Base-by-base conservation (phyloP, 1,140 invertebrate species). In the Carposina sasakii region DNA sequence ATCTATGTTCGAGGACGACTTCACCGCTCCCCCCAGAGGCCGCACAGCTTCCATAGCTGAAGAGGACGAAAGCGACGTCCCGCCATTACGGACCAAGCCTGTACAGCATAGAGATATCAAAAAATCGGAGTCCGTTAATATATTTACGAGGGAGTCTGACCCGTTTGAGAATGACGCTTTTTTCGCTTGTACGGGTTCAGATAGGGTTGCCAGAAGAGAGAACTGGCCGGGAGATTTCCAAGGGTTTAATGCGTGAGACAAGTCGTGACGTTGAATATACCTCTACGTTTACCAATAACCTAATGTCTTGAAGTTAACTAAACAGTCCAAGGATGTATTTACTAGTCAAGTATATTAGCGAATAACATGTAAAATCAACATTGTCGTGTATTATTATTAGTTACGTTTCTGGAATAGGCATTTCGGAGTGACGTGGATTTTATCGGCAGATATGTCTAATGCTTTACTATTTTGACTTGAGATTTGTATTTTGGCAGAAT, bases 151-250 rank as follows among this genome's bases (percentile, higher is more conserved):
- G 31, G 88, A 89, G 48, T 71, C 71, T 0, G 94, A 95, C 86
- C 94, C 94, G 3, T 96, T 96, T 72, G 92, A 93, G 54, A 92
- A 94, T 46, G 93, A 95, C 55, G 93, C 94, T 60, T 96, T 96
- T 76, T 94, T 94, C 63, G 91, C 89, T 22, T 88, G 86, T 55
- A 82, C 79, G 0, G 81, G 79, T 0, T 81, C 84, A 0, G 77
- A 85, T 36, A 54, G 76, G 8, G 83, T 71, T 12, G 83, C 82
- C 19, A 60, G 72, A 1, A 60, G 81, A 1, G 78, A 85, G 44
- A 84, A 85, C 53, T 85, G 83, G 83, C 81, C 81, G 15, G 81
- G 70, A 0, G 77, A 81, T 40, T 83, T 79, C 60, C 72, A 73
- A 20, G 72, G 67, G 17, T 85, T 81, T 43, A 75, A 84, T 48